A percentile compares a stretch with the other conserved stretches of the same genome.
Evolutionary conservation across 2,113 vertebrate species (phyloP).

Genomic region (Pipa parva): DNA sequence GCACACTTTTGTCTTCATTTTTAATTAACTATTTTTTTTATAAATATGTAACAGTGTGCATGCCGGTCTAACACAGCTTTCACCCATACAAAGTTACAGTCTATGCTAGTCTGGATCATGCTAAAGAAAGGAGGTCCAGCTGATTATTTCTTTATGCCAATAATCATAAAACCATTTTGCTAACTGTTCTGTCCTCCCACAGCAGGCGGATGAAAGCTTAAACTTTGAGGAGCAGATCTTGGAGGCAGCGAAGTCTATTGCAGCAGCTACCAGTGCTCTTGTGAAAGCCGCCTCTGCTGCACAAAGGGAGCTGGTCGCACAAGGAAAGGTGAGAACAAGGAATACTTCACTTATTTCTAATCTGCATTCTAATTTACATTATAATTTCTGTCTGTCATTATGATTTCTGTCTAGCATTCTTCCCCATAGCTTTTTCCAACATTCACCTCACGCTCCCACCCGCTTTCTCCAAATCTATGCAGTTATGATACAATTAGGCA

Average conservation of each 20-base stretch:
- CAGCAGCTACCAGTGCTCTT: constrained; percentile 91
- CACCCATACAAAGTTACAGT: no score
- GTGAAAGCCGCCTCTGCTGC: constrained; percentile 95
- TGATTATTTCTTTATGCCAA: no score
- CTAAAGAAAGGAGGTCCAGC: no score
- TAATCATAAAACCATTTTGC: no score
- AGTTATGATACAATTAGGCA: no score
- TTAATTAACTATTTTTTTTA: no score
- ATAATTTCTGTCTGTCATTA: background rate
- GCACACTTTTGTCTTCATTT: background rate
- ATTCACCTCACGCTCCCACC: background rate
- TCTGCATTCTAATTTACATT: background rate
- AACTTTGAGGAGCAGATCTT: constrained; percentile 98
- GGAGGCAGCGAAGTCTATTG: constrained; percentile 96
- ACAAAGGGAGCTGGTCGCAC: constrained; percentile 92
- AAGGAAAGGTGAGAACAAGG: constrained; percentile 82
- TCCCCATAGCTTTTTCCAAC: background rate
- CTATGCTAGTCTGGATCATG: no score
- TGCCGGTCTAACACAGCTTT: no score
- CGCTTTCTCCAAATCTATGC: no score
- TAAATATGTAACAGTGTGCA: no score
- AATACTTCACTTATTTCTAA: background rate
- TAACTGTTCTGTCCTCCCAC: constrained; percentile 20
- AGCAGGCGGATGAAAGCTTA: constrained; percentile 95
- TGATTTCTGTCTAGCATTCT: background rate